Base-by-base conservation (phyloP, 1,140 invertebrate species). In the Cephus cinctus region DNA sequence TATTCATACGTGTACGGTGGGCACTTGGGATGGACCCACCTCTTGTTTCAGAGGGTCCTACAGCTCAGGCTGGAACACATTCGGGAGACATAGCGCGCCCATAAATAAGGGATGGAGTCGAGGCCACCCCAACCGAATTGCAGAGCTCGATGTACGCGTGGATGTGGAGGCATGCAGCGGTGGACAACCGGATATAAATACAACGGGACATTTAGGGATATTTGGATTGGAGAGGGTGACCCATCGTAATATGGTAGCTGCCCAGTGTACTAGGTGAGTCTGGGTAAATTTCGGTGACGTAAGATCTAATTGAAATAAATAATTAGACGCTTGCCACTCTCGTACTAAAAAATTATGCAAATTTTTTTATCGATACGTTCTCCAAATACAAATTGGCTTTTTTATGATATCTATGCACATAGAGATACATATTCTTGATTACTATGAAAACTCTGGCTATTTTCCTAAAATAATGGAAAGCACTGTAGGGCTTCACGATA, bases 81-180 rank as follows among this genome's bases (percentile, higher is more conserved):
- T 41, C 20, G 16, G 39, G 39, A 41, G 39, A 41, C 39, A 50
- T 35, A 45, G 43, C 39, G 22, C 44, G 40, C 22, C 52, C 50
- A 58, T 58, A 58, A 58, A 58, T 58, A 55, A 58, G 56, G 56
- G 56, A 58, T 50, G 38, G 51, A 46, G 50, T 31, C 27, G 38
- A 20, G 36, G 47, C 20, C 42, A 23, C 8, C 27, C 38, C 31
- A 32, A 4, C 44, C 40, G 40, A 56, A 51, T 51, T 43, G 25
- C 41, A 36, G 35, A 30, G 35, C 31, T 3, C 34, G 34, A 3
- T n/a, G 34, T 14, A 5, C 15, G 11, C 19, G 12, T 36, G n/a
- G 48, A 36, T 54, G 44, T 50, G 34, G 34, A 21, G 41, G 47
- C 25, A 53, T 47, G 42, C 41, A 41, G 34, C 27, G 39, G 15